Base-by-base conservation (phyloP, 2,113 vertebrate genomes). In the Neotoma lepida region DNA sequence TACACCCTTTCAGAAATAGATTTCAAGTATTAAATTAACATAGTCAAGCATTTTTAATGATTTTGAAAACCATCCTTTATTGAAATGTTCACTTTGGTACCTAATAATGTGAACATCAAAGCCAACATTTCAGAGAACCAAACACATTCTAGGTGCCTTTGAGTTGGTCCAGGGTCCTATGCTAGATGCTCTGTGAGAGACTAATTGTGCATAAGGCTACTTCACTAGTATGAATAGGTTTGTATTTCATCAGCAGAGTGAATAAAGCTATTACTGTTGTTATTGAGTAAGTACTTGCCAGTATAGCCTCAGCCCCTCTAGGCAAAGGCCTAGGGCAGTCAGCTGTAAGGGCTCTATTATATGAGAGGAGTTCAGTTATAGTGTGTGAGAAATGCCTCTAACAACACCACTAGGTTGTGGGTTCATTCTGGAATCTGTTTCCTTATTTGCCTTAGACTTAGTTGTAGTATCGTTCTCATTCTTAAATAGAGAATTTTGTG, bases 401-500 rank as follows among this genome's bases (percentile, higher is more conserved):
- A 93, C 49, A 87, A 54, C 56, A 51, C 22, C n/a, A 10, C 51
- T 18, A 26, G 68, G 73, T 54, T 92, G 64, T 84, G 70, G 33
- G 54, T 74, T 85, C 39, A 78, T 89, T 91, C 87, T 95, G 76
- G 41, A 90, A 63, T 73, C 51, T 82, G 44, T 93, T 94, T 80
- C 66, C 63, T 95, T 82, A 22, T 89, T 96, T 95, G 46, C 44
- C 24, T 51, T 51, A 58, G 66, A 87, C 66, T 94, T 70, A 77
- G 71, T 89, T 92, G 80, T 76, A 46, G 14, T 92, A 95, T 74
- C 28, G n/a, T 89, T 95, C 51, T 94, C 33, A 73, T 94, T 80
- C 49, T 90, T 93, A 12, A 91, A 88, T 93, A 92, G 73, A 81
- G 73, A 15, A 2, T 94, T 96, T 96, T 68, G 73, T 54, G 77